Conservation (phyloP, 2,797 vertebrate species). For the Sebastes oblongus region DNA sequence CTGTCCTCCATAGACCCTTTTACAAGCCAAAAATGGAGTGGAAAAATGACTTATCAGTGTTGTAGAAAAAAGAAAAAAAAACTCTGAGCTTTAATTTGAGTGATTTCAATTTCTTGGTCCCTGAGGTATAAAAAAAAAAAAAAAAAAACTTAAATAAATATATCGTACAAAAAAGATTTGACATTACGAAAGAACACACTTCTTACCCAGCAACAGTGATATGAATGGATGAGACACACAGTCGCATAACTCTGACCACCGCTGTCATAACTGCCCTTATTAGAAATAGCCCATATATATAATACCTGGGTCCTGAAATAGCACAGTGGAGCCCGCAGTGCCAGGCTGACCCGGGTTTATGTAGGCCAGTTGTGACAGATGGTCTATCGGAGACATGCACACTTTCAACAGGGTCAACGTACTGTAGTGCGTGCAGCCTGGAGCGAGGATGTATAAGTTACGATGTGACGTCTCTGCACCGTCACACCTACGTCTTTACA, state of each 20-base stretch:
- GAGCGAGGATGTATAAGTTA: background rate
- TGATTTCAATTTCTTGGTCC: background rate
- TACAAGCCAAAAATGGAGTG: background rate
- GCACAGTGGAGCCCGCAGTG: conserved; percentile 3
- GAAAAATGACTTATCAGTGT: background rate
- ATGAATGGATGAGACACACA: conserved; percentile 11
- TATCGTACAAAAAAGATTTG: background rate
- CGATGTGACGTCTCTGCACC: background rate
- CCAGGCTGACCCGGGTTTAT: conserved; percentile 27
- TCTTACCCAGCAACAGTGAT: conserved; percentile 42
- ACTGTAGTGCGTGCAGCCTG: background rate
- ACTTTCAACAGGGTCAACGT: background rate
- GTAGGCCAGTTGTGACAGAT: conserved; percentile 29
- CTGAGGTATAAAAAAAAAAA: background rate
- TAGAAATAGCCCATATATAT: conserved; percentile 43
- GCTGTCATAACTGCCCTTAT: conserved; percentile 16
- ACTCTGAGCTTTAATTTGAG: background rate
- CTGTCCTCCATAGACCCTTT: background rate
- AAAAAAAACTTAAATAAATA: background rate
- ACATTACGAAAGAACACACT: background rate
- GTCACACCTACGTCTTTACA: background rate
- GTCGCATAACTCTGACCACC: conserved; percentile 25
- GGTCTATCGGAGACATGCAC: conserved; percentile 2
- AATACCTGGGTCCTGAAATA: conserved; percentile 51
- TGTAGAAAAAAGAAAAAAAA: background rate